Evolutionary conservation across 2,113 vertebrate genomes (phyloP), one percentile per base, ranked within the genome.

Genomic region (Marmota flaviventris): DNA sequence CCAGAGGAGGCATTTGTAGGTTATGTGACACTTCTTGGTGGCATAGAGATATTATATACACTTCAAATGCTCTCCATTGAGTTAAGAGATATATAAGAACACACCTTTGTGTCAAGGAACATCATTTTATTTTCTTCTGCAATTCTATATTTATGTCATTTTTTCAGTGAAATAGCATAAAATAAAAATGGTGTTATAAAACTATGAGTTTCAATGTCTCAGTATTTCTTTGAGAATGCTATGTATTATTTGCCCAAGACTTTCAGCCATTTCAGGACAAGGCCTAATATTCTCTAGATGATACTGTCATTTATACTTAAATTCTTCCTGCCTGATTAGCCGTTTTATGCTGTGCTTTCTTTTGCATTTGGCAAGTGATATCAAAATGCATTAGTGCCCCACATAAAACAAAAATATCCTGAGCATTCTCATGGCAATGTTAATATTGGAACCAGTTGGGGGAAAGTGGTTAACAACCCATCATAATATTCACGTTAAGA

Each of bases 401-500:
- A 92, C 85, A 39, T 93, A 91, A 97, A 78, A 89, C 39, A 94
- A 97, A 98, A 97, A 90, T 76, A 45, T 84, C 51, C 34, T 78
- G 14, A 91, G 34, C 12, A 91, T 53, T 91, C 24, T 96, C 51
- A 86, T 24, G 8, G 1, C 39, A 85, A 91, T 83, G 18, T 10
- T 89, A 85, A 37, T 92, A 89, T 95, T 20, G 77, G 91, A 93
- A 98, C 24, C 13, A 61, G 90, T 22, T 24, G 1, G 82, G 87
- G 63, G 5, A 7, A 7, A 32, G 94, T 93, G 32, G 89, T 82
- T 96, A 96, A 97, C 27, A 94, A 72, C 34, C 27, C 1, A 17
- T 96, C 93, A 96, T 42, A 85, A 14, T 67, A 39, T 79, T 98
- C n/a, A 63, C 96, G 45, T 70, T 96, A 94, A 97, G 93, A 97